Percentiles rank a stretch among this genome's conserved stretches.
Evolutionary conservation across 2,797 vertebrate genomes (phyloP).

Genomic region (Sebastes cheni): DNA sequence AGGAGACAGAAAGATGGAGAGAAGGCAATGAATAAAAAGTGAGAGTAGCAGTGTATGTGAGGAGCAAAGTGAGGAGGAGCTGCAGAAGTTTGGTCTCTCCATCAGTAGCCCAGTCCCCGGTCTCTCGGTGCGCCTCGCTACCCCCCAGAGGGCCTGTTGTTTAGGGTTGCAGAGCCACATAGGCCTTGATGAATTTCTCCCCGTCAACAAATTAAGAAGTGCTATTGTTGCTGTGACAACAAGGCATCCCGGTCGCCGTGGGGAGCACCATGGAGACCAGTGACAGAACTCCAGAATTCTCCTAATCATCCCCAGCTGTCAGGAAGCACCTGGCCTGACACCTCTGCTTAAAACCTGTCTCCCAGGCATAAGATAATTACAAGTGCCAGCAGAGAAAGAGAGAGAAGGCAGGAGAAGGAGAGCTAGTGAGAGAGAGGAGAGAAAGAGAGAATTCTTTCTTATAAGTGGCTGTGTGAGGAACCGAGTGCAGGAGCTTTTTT

Average conservation of each 20-base stretch:
- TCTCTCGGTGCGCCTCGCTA: constrained; percentile 67
- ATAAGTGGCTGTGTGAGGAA: constrained; percentile 75
- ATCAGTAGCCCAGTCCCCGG: constrained; percentile 63
- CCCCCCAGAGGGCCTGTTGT: constrained; percentile 78
- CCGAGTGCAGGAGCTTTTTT: constrained; percentile 86
- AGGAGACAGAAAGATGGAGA: constrained; percentile 1
- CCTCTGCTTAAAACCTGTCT: constrained; percentile 99
- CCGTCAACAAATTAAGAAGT: constrained; percentile 86
- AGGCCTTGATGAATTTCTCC: constrained; percentile 83
- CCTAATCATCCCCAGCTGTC: constrained; percentile 99
- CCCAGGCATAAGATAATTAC: constrained; percentile 99
- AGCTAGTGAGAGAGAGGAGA: constrained; percentile 56
- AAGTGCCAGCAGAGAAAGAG: constrained; percentile 88
- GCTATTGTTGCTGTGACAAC: constrained; percentile 83
- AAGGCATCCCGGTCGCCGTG: constrained; percentile 84
- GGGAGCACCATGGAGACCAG: constrained; percentile 93
- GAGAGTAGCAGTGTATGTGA: constrained; percentile 43
- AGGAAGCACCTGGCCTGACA: constrained; percentile 98
- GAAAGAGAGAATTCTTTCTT: constrained; percentile 73
- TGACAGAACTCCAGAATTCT: constrained; percentile 94
- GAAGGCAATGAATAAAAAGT: constrained; percentile 32
- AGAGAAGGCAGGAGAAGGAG: constrained; percentile 63
- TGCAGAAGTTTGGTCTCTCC: constrained; percentile 78
- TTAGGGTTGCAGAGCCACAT: constrained; percentile 70
- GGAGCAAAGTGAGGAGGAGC: constrained; percentile 73